Base-by-base conservation (phyloP, 2,888 invertebrate species). In the Sipunculus nudus region DNA sequence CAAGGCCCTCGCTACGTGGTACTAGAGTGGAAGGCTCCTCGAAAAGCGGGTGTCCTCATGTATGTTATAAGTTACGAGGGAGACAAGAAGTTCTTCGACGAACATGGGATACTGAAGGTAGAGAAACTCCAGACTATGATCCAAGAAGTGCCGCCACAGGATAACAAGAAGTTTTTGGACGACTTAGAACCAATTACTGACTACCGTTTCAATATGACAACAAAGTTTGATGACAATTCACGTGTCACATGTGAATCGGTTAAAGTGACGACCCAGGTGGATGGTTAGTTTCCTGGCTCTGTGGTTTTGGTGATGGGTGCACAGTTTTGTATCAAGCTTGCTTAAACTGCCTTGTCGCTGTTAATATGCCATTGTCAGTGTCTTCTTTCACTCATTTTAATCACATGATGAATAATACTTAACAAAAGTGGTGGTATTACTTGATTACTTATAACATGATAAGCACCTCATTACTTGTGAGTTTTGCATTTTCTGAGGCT, bases 201-300 rank as follows among this genome's bases (percentile, higher is more conserved):
- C 32, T 81, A 80, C 68, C 71, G 70, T 52, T 80, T 83, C 67
- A 81, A 80, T 67, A 78, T 83, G 59, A 78, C 74, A 21, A 77
- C 80, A n/a, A 63, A 67, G 41, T 83, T 79, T 68, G 66, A 66
- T 43, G 76, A 81, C 60, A 77, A 76, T 3, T 48, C 62, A 5
- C 68, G 64, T 48, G 80, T 81, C 1, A 72, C 72, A 8, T 65
- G 67, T 2, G 66, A 72, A 19, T 60, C 63, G 28, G 65, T 80
- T 5, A 73, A 72, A 32, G 75, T 75, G 16, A 75, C 79, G 59
- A 82, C 82, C 23, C 63, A 65, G 43, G 48, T 57, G 13, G 57
- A 60, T 57, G 59, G 69, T 70, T 58, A 64, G 70, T 53, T 23
- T 3, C 25, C 19, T 61, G 10, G 35, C 16, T 35, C 21, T 57